These are phyloP conservation scores for Notechis scutatus DNA, from an alignment of 2,113 vertebrate species.

Conservation along the genomic window DNA sequence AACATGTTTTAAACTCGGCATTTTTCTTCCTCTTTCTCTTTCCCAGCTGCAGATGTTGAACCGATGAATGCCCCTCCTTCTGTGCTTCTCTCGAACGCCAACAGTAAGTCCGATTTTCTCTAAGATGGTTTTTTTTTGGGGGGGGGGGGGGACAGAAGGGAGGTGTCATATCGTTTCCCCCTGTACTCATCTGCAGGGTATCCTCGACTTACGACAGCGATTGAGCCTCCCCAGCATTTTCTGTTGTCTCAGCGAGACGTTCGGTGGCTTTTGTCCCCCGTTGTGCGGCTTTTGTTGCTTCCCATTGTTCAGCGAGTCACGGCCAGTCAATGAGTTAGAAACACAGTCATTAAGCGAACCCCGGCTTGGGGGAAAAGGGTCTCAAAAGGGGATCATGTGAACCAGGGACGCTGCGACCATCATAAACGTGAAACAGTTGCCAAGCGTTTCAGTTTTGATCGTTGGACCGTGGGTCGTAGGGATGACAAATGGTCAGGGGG, in stretches of 20 bases:
- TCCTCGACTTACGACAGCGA: neutral
- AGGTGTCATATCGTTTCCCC: neutral
- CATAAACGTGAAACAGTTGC: no score
- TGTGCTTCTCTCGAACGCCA: slow-evolving; percentile 60
- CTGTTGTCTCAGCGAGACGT: neutral
- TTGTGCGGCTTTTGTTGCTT: neutral
- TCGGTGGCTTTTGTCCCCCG: neutral
- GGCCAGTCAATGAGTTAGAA: neutral
- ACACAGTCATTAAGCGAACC: no score
- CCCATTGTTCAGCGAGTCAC: neutral
- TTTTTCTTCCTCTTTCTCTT: slow-evolving; percentile 21
- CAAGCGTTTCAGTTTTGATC: neutral
- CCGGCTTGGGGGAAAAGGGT: neutral
- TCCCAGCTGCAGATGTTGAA: slow-evolving; percentile 60
- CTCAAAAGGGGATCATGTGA: no score
- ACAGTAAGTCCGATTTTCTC: slow-evolving; percentile 64
- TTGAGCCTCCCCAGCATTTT: neutral
- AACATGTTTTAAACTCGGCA: neutral
- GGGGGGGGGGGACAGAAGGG: no score
- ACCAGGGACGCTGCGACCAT: neutral
- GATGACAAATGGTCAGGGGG: no score
- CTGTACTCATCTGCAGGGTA: neutral
- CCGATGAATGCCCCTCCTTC: slow-evolving; percentile 63
- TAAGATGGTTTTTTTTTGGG: neutral
- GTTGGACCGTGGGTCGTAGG: no score